Evolutionary conservation across 2,888 invertebrate species (phyloP).

Genomic region (Lydus trimaculatus): DNA sequence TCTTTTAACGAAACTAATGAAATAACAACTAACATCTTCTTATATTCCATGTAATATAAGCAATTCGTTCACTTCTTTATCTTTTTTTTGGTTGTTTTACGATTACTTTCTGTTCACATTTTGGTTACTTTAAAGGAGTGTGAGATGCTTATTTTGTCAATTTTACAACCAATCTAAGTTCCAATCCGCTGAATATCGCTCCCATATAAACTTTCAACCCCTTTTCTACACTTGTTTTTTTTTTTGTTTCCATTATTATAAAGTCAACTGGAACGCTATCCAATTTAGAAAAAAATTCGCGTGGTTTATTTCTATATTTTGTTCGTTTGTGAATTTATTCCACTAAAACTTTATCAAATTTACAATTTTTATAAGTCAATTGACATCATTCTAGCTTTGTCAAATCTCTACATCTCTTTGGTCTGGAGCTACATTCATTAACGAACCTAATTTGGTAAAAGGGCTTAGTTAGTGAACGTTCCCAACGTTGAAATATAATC

Average conservation of each 20-base stretch:
- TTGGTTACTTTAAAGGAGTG: not conserved
- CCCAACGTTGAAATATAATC: not conserved
- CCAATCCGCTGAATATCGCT: not conserved
- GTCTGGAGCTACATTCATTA: not conserved
- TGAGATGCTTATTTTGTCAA: slow-evolving; percentile 2
- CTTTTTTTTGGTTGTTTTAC: no score
- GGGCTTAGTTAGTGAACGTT: not conserved
- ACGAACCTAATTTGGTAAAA: not conserved
- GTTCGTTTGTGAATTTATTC: not conserved
- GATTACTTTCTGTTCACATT: not conserved
- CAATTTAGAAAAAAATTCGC: not conserved
- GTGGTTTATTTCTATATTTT: not conserved
- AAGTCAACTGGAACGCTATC: not conserved
- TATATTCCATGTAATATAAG: no score
- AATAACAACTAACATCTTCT: not conserved
- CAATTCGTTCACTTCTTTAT: no score
- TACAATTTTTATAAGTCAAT: not conserved
- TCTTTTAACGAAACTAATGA: not conserved
- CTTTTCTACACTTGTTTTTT: not conserved
- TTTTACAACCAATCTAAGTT: slow-evolving; percentile 8
- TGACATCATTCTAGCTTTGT: not conserved
- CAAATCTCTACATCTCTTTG: not conserved
- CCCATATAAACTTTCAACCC: not conserved
- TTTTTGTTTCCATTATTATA: no score
- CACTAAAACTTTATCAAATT: not conserved